These are phyloP conservation scores for Xylota segnis DNA, from an alignment of 2,888 invertebrate genomes.

Conservation along the genomic window DNA sequence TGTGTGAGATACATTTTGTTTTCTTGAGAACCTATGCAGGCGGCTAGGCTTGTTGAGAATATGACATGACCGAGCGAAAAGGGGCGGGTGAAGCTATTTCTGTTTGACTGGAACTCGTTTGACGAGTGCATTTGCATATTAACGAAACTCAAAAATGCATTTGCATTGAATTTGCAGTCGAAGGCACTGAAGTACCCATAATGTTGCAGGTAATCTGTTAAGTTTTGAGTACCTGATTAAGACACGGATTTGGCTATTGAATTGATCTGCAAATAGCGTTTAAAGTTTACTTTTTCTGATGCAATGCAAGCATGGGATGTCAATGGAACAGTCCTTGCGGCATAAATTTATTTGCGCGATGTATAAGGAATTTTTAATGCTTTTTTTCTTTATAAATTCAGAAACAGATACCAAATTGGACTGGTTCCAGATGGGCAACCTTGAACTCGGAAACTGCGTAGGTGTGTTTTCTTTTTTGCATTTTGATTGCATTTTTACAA, in stretches of 20 bases:
- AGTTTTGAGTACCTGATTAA: not conserved
- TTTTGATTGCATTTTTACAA: conserved; percentile 6
- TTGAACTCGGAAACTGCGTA: conserved; percentile 28
- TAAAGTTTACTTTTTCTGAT: not conserved
- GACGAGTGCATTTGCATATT: conserved; percentile 29
- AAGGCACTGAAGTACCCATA: not conserved
- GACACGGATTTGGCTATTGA: not conserved
- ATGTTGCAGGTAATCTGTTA: not conserved
- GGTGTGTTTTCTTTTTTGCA: conserved; percentile 13
- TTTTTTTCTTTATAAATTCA: not conserved
- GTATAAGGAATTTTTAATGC: conserved; percentile 13
- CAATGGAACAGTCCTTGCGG: conserved; percentile 23
- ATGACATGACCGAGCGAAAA: not conserved
- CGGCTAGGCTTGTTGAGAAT: not conserved
- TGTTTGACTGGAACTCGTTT: conserved; percentile 11
- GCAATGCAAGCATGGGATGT: not conserved
- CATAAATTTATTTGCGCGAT: not conserved
- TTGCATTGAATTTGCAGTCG: conserved; percentile 8
- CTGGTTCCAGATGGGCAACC: conserved; percentile 30
- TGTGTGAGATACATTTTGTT: not conserved
- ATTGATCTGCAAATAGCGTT: not conserved
- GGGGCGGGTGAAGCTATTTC: not conserved
- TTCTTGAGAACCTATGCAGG: not conserved
- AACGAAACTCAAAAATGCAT: conserved; percentile 7
- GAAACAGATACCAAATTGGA: conserved; percentile 26